Percentiles rank a stretch among this genome's conserved stretches.
phyloP scores from a whole-genome alignment of 2,113 vertebrate genomes.

The Chrysochloris asiatica region DNA sequence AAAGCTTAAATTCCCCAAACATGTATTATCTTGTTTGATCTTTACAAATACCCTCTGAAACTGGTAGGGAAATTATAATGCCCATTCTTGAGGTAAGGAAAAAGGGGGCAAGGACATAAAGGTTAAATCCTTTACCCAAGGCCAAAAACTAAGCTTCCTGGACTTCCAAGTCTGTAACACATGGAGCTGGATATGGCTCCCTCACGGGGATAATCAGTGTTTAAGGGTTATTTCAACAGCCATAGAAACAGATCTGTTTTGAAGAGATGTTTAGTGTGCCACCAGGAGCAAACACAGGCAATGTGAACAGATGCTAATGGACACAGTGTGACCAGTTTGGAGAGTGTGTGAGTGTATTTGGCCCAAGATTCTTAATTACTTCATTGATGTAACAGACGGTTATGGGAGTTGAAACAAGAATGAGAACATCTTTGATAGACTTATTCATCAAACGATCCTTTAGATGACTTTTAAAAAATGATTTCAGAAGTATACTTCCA shows the following conservation, averaged over 20 bases:
- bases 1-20: no score
- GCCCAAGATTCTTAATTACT: background rate
- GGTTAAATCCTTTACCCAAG: background rate
- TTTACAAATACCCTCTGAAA: no score
- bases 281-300: background rate
- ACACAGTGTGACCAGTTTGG: background rate
- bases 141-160: background rate
- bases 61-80: no score
- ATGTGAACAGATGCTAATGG: background rate
- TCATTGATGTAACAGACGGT: background rate
- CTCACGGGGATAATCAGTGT: background rate
- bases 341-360: background rate
- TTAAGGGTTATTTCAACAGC: background rate
- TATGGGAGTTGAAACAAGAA: background rate
- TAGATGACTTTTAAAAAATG: background rate
- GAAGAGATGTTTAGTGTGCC: background rate
- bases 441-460: background rate
- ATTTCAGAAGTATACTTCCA: conserved; percentile 28
- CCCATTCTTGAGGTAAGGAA: no score
- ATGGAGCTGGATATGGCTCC: background rate
- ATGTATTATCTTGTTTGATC: no score
- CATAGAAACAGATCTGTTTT: background rate
- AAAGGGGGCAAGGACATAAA: no score
- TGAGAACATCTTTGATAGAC: background rate
- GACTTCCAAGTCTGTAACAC: background rate